These are phyloP conservation scores for Halcyon senegalensis DNA, from an alignment of 2,113 vertebrate species.

Conservation along the genomic window DNA sequence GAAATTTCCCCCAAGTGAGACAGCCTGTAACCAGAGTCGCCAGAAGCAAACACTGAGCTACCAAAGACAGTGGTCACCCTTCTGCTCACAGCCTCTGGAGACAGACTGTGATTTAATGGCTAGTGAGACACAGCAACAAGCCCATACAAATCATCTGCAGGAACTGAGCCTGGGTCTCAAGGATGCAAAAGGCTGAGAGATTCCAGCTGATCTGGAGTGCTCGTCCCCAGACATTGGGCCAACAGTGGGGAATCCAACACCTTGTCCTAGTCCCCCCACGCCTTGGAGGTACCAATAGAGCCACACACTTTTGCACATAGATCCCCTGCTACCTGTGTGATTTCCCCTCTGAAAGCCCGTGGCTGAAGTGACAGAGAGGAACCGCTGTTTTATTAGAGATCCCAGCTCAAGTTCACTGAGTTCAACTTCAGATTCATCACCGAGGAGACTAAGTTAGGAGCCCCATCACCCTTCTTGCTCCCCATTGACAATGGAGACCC, in stretches of 20 bases:
- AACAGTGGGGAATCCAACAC: neutral
- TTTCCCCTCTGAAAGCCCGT: neutral
- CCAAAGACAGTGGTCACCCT: neutral
- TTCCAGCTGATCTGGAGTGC: neutral
- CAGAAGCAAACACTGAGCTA: neutral
- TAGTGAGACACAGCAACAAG: neutral
- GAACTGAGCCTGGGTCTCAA: neutral
- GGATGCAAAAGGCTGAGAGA: neutral
- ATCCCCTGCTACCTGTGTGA: neutral
- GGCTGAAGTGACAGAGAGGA: neutral
- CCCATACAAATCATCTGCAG: neutral
- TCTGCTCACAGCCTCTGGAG: neutral
- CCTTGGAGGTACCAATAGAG: neutral
- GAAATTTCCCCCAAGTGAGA: neutral
- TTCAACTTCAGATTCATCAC: neutral
- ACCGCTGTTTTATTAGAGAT: neutral
- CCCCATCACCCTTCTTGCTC: neutral
- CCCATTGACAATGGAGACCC: neutral
- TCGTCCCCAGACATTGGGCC: accelerated
- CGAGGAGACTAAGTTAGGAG: neutral
- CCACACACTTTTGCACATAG: accelerated
- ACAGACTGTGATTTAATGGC: neutral
- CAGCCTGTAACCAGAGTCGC: neutral
- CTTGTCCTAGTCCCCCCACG: neutral
- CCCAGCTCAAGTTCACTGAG: neutral